Conservation (phyloP, 2,888 invertebrate genomes). For the Gari tellinella region DNA sequence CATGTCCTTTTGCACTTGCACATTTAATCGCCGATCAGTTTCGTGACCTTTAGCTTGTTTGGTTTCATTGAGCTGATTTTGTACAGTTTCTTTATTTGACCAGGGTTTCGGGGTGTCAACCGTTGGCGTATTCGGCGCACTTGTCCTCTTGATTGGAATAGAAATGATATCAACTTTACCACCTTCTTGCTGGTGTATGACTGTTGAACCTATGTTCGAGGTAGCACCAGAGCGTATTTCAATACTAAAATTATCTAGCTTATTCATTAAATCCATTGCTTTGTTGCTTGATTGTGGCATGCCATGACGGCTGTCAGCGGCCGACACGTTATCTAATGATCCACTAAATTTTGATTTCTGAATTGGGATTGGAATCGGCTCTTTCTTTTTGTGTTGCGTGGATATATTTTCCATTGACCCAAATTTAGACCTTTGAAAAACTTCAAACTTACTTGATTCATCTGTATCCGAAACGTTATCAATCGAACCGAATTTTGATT, state of each 20-base stretch:
- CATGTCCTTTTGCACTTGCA: no score
- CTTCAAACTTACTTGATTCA: background rate
- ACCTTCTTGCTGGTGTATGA: slow-evolving; percentile 43
- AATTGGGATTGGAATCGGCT: slow-evolving; percentile 26
- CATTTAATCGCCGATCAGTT: background rate
- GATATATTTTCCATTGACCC: slow-evolving; percentile 59
- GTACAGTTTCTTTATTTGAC: slow-evolving; percentile 20
- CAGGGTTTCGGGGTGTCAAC: no score
- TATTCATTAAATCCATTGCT: slow-evolving; percentile 11
- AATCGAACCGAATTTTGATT: slow-evolving; percentile 36
- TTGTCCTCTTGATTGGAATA: slow-evolving; percentile 16
- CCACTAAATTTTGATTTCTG: slow-evolving; percentile 35
- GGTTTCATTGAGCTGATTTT: slow-evolving; percentile 22
- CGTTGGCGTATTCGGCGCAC: background rate
- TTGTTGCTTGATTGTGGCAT: background rate
- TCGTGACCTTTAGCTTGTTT: slow-evolving; percentile 4
- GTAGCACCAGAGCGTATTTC: slow-evolving; percentile 38
- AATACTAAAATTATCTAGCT: slow-evolving; percentile 44
- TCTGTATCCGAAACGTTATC: slow-evolving; percentile 28
- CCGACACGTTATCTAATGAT: slow-evolving; percentile 17
- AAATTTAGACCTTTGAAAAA: slow-evolving; percentile 41
- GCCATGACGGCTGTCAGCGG: background rate
- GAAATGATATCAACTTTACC: slow-evolving; percentile 27
- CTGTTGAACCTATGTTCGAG: slow-evolving; percentile 41
- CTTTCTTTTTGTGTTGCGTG: slow-evolving; percentile 35